Conservation (phyloP, 1,140 invertebrate genomes). For the Drosophila subpulchrella region DNA sequence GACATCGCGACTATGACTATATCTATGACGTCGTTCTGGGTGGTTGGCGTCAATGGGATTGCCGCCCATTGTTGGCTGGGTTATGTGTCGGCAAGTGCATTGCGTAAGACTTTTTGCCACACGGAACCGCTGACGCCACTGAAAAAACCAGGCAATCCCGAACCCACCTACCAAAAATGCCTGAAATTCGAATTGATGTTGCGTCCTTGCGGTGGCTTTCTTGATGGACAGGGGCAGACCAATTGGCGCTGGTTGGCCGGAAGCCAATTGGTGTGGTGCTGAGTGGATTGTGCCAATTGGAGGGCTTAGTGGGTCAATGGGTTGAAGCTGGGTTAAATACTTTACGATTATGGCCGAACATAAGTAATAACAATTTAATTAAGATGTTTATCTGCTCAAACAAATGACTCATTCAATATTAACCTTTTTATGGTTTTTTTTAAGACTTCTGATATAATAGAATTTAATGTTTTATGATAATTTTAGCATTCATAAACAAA, state of each 20-base stretch:
- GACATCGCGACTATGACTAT: conserved; percentile 8
- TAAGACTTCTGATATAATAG: no score
- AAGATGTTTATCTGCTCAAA: neutral
- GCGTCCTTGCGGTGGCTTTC: conserved; percentile 14
- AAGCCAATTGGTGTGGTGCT: conserved; percentile 18
- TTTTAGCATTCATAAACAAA: no score
- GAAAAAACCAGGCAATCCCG: conserved; percentile 7
- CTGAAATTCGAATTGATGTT: neutral
- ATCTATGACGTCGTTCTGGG: conserved; percentile 30
- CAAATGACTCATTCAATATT: neutral
- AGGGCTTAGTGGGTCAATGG: conserved; percentile 18
- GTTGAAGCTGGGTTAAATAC: neutral
- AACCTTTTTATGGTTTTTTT: no score
- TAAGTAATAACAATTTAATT: conserved; percentile 5
- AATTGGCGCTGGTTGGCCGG: conserved; percentile 28
- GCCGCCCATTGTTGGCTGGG: conserved; percentile 3
- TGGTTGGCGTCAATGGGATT: conserved; percentile 45
- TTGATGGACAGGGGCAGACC: conserved; percentile 26
- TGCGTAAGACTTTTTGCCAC: conserved; percentile 40
- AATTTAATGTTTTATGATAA: no score
- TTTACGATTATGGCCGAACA: conserved; percentile 5
- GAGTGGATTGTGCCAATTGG: conserved; percentile 20
- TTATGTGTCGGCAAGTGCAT: conserved; percentile 32
- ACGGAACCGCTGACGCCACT: conserved; percentile 46
- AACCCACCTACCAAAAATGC: conserved; percentile 28